A percentile compares a stretch with the other conserved stretches of the same genome.
Conservation (phyloP, 2,888 invertebrate genomes). For the Lasiommata megera region DNA sequence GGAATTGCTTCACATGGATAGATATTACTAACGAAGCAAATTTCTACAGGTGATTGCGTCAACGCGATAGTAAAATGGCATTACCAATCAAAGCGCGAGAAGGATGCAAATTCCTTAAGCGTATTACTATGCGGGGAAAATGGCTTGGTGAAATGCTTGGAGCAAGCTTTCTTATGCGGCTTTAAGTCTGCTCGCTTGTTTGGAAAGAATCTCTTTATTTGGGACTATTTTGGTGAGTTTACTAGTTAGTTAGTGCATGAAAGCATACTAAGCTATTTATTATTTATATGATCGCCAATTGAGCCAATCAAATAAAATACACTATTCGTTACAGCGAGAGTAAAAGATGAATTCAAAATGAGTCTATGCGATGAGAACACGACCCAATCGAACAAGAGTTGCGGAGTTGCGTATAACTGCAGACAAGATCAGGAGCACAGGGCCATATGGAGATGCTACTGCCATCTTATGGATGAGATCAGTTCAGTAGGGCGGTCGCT, state of each 20-base stretch:
- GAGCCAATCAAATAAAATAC: neutral
- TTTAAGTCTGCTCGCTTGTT: conserved; percentile 96
- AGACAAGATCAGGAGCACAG: conserved; percentile 80
- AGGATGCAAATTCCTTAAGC: conserved; percentile 91
- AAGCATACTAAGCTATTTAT: too few relatives aligned
- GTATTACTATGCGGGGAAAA: conserved; percentile 96
- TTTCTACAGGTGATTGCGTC: conserved; percentile 91
- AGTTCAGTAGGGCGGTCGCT: conserved; percentile 89
- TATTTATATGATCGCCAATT: too few relatives aligned
- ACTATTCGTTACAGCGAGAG: conserved; percentile 81
- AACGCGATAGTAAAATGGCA: conserved; percentile 98
- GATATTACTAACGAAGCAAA: too few relatives aligned
- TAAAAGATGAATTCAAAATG: conserved; percentile 90
- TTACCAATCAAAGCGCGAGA: conserved; percentile 92
- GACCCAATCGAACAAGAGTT: conserved; percentile 53
- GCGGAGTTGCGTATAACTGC: conserved; percentile 67
- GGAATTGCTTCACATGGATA: too few relatives aligned
- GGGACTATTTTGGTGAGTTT: conserved; percentile 96
- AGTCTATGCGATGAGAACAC: conserved; percentile 83
- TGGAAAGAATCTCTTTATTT: conserved; percentile 96
- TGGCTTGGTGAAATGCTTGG: conserved; percentile 95
- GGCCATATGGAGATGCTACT: conserved; percentile 93
- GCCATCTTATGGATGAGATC: conserved; percentile 94
- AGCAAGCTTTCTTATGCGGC: conserved; percentile 97
- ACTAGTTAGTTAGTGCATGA: too few relatives aligned